phyloP scores from a whole-genome alignment of 2,113 vertebrate genomes.

The Parotia lawesii region DNA sequence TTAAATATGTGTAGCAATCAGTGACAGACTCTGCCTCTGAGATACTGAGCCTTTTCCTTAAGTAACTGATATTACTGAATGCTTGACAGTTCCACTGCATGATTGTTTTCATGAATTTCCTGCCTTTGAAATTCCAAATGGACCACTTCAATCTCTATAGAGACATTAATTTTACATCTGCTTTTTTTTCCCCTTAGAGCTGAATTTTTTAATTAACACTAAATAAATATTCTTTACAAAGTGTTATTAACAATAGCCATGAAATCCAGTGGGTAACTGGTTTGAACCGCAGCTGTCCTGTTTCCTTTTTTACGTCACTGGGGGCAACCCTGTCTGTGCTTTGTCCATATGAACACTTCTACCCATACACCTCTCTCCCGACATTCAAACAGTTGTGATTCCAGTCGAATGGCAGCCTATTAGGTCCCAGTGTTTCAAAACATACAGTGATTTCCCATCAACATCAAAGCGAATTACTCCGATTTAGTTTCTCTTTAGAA shows the following conservation, averaged over 20 bases:
- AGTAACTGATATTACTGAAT: background rate
- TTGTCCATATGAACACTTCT: background rate
- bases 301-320: background rate
- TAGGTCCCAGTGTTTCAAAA: background rate
- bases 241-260: slow-evolving; percentile 16
- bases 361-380: background rate
- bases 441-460: slow-evolving; percentile 8
- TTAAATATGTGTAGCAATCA: background rate
- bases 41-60: background rate
- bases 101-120: background rate
- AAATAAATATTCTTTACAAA: slow-evolving; percentile 35
- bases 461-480: slow-evolving; percentile 38
- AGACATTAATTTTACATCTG: slow-evolving; percentile 6
- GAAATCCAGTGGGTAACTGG: background rate
- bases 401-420: background rate
- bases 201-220: slow-evolving; percentile 18
- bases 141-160: background rate
- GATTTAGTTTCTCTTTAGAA: background rate
- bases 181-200: background rate
- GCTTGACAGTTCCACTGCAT: background rate
- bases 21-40: background rate
- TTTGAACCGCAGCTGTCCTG: background rate
- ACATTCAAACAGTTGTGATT: background rate
- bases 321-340: background rate
- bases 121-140: slow-evolving; percentile 40